Evolutionary conservation across 2,797 vertebrate species (phyloP), one percentile per base, ranked within the genome.

Genomic region (Orestias chungarensis): DNA sequence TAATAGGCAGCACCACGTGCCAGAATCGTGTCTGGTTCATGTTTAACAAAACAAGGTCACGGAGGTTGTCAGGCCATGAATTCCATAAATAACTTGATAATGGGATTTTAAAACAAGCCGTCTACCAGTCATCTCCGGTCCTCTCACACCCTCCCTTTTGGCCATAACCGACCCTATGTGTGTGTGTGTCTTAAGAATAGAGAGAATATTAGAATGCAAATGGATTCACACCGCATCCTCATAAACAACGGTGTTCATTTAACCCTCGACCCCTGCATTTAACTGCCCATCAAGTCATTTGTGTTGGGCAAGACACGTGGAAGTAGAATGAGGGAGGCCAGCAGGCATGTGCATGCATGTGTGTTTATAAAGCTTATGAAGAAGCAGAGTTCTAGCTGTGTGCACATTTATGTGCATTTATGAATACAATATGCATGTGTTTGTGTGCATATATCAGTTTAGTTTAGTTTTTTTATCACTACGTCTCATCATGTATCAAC

Each of bases 201-300:
- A 89, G 85, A 68, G 80, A 95, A 96, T 95, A 99, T 99, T 99
- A 98, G 97, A 96, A 99, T 99, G 97, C 97, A 99, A 99, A 99
- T 99, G 95, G 95, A 98, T 98, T 96, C 96, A 90, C 94, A 95
- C 94, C 92, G 93, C 96, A 97, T 98, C 97, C 96, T 98, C 96
- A 97, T 97, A 99, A 98, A 99, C 97, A 98, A 96, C 97, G 93
- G 92, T 97, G 96, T 97, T 97, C 97, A 96, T 99, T 99, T 98
- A 99, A 98, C 97, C 97, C 93, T 90, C 90, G 95, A 97, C 96
- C 97, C 92, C 94, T 86, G 83, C 93, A 96, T 97, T 99, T 98
- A 98, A 96, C 96, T 97, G 96, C 96, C 97, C 96, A 97, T 99
- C 95, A 96, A 96, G 96, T 96, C 96, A 98, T 98, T 97, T 99